Base-by-base conservation (phyloP, 2,797 vertebrate species). In the Hoplostethus mediterraneus region DNA sequence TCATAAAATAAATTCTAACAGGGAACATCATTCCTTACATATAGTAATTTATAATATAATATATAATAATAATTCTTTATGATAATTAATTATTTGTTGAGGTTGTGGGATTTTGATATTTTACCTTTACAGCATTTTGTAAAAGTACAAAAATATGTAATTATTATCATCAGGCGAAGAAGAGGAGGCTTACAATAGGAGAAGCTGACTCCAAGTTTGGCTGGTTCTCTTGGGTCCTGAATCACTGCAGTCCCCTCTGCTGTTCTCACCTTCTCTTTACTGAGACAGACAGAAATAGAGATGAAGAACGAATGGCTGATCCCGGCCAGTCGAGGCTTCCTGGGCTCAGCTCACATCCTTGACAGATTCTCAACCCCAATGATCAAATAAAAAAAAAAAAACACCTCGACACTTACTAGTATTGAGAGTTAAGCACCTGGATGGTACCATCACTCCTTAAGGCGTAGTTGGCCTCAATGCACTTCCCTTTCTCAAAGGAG, bases 191-290 rank as follows among this genome's bases (percentile, higher is more conserved):
- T 87, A 98, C 97, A 95, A 83, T 93, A 94, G 13, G 91, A 96
- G 83, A 96, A 97, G 84, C 95, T 96, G 64, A 98, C 91, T 0
- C 89, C 94, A n/a, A 98, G 87, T 81, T 94, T 96, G 71, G 96
- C 95, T 0, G 94, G 88, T 44, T 97, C 94, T 0, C 86, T 91
- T 0, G 49, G n/a, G 59, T 98, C 94, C 12, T 16, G 83, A 38
- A 92, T 62, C 55, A 93, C 88, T 0, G 94, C 92, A 4, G 97
- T 96, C 3, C 96, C 97, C 72, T 96, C 95, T 0, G 86, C 75
- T 8, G 75, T 65, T 0, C 90, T 89, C 62, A 93, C 6, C 30
- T 91, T 94, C 40, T 93, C 95, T 51, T 95, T 96, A 73, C 97
- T 98, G 84, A 62, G 54, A 16, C n/a, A 51, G 65, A 52, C 28